Base-by-base conservation (phyloP, 2,113 vertebrate species). In the Hyperopisus bebe region DNA sequence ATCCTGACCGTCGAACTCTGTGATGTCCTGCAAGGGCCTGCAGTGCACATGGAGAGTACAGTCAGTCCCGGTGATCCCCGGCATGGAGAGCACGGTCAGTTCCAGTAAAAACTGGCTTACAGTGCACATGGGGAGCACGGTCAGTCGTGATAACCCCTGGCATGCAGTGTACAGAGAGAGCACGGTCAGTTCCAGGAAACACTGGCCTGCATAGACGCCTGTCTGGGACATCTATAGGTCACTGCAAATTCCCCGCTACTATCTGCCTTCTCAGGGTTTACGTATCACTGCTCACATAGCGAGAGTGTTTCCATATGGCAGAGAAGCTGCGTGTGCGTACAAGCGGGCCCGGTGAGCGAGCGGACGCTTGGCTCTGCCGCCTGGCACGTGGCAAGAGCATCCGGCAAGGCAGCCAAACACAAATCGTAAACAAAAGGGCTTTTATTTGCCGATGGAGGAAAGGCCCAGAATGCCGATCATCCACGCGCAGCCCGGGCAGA, bases 1-100 rank as follows among this genome's bases (percentile, higher is more conserved):
- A 0, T 99, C 98, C 93, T 98, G 98, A 0, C 98, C 98, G 0
- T 99, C 98, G 0, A 98, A 99, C 91, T 98, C 98, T 0, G 98
- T 99, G 87, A 99, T 97, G 24, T 99, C 99, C 94, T 97, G 97
- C 92, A 95, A 94, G 0, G 95, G 95, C 8, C 95, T 96, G 86
- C 6, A 82, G 89, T 27, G 70, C 82, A 84, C 15, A 80, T 11
- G 47, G 53, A 21, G 3, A 70, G 17, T 27, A n/a, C 3, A 3
- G 5, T 80, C 55, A 31, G 19, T 47, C 21, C 21, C 44, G 1
- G 24, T 27, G 5, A 27, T 0, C 9, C 74, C 13, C 27, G 8
- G 24, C 62, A 9, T 10, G n/a, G 24, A 70, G n/a, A 11, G 21
- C n/a, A n/a, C n/a, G 0, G 53, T 58, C 55, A 58, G 27, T 74